A percentile compares a stretch with the other conserved stretches of the same genome.
phyloP scores from a whole-genome alignment of 2,113 vertebrate genomes.

The Catharus bicknelli region DNA sequence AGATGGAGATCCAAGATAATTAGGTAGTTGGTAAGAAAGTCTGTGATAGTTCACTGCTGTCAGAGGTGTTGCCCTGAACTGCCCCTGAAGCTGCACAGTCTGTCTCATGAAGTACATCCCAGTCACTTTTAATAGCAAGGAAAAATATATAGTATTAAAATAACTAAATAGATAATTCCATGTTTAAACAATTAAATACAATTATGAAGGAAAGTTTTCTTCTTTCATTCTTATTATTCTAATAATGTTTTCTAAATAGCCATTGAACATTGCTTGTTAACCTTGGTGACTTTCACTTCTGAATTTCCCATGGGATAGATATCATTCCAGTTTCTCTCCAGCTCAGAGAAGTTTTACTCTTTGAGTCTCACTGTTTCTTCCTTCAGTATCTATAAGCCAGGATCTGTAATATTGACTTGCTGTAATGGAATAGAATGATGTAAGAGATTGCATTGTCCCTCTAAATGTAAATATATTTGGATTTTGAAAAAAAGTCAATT shows the following conservation, averaged over 20 bases:
- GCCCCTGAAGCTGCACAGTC: background rate
- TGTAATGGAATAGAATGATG: background rate
- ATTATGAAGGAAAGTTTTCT: background rate
- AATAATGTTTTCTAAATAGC: background rate
- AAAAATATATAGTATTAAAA: background rate
- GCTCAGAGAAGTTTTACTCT: background rate
- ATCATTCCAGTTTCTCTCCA: background rate
- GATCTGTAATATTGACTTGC: background rate
- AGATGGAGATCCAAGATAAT: slow-evolving; percentile 5
- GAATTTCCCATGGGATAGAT: background rate
- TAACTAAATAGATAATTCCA: background rate
- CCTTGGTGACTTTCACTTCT: background rate
- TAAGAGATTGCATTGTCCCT: background rate
- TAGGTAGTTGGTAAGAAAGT: background rate
- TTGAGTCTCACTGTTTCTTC: background rate
- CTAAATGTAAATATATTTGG: background rate
- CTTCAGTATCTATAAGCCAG: accelerated
- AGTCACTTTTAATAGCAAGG: background rate
- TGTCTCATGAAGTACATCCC: background rate
- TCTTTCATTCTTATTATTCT: background rate
- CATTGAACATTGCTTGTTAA: background rate
- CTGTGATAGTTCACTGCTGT: background rate
- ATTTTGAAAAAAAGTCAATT: background rate
- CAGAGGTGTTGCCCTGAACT: background rate
- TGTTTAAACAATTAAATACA: background rate